Base-by-base conservation (phyloP, 53 echinoderm and acorn worm species). In the Pentamera pediparva region DNA sequence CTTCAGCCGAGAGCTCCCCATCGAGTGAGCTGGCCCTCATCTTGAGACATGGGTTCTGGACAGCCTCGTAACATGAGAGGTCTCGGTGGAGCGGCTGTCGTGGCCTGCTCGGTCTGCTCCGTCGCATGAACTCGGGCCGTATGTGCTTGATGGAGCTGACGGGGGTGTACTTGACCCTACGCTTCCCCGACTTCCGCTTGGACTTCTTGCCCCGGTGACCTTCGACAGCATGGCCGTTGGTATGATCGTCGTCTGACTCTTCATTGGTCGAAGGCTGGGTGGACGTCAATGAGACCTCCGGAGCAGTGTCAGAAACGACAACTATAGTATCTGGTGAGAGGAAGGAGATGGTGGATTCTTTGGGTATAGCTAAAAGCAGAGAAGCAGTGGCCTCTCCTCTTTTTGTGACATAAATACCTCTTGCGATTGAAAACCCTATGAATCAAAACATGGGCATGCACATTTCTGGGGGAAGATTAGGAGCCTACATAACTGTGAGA, bases 51-150 rank as follows among this genome's bases (percentile, higher is more conserved):
- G 35, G n/a, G 22, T 53, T 53, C 20, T 54, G 19, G 5, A 35
- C 54, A 15, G 34, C 73, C 35, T 72, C 35, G 35, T 72, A 72
- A 12, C 73, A 72, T 1, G 73, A 72, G 6, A 47, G 15, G 26
- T 72, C 73, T 32, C 73, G 29, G 4, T 11, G n/a, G n/a, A n/a
- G n/a, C n/a, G n/a, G n/a, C 18, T 63, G 63, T 22, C 53, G 49
- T 30, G 41, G 39, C 3, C 29, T 39, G 40, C 67, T 39, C 5
- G 11, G 29, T 72, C 54, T 72, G 10, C 73, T 54, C 13, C 51
- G 83, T n/a, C 61, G 63, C 18, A 85, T 49, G 34, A 79, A 85
- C 27, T 85, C 85, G 1, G 85, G 85, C 35, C 74, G 80, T n/a
- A 85, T 85, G 28, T 85, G 79, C 34, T 59, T 85, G 51, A 85